Conservation (phyloP, 1,140 invertebrate genomes). For the Rhizoglyphus robini region DNA sequence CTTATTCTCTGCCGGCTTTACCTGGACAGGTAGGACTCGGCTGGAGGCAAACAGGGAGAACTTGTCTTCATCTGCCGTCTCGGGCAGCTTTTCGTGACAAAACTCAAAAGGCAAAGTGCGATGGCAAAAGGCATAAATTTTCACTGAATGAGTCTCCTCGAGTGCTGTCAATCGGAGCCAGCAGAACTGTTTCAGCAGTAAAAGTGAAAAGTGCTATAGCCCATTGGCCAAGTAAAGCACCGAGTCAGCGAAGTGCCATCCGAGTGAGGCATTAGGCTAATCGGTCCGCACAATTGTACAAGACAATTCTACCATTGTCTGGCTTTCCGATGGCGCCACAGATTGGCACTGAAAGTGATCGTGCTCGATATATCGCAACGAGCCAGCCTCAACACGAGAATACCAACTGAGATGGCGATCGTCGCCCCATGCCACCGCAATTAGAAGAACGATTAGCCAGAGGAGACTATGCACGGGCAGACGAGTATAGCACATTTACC, state of each 20-base stretch:
- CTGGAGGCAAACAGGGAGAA: not conserved
- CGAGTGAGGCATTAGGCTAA: too few species aligned
- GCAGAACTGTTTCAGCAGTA: not conserved
- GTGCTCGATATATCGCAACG: not conserved
- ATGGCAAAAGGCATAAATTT: not conserved
- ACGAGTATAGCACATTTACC: not conserved
- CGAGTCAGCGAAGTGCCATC: not conserved
- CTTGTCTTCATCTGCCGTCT: not conserved
- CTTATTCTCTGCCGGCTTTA: constrained; percentile 6
- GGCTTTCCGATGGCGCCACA: not conserved
- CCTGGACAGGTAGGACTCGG: not conserved
- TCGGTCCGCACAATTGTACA: not conserved
- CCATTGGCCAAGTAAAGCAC: not conserved
- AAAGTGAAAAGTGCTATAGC: not conserved
- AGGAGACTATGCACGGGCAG: too few species aligned
- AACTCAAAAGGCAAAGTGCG: too few species aligned
- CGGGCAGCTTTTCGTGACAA: not conserved
- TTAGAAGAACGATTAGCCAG: too few species aligned
- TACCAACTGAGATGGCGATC: too few species aligned
- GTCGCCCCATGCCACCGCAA: too few species aligned
- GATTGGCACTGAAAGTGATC: not conserved
- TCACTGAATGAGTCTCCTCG: not conserved
- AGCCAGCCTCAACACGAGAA: too few species aligned
- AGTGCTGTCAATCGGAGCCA: too few species aligned
- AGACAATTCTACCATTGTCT: not conserved